These are phyloP conservation scores for Tenualosa ilisha DNA, from an alignment of 2,797 vertebrate species.

Conservation along the genomic window DNA sequence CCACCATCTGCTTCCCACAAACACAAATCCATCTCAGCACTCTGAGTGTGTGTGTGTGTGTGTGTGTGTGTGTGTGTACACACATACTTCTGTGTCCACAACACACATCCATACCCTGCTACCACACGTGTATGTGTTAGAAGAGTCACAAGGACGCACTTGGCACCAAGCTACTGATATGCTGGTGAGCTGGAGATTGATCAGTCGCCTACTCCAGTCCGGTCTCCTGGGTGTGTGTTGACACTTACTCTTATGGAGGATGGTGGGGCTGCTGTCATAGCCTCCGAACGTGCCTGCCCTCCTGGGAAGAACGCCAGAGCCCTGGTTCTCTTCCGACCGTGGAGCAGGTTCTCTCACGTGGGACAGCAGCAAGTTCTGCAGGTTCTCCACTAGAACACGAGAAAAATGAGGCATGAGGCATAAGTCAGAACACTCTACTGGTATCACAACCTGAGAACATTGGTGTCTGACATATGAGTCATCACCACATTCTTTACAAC, in stretches of 20 bases:
- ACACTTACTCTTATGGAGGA: conserved; percentile 81
- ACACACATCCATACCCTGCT: background rate
- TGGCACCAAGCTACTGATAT: background rate
- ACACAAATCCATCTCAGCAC: conserved; percentile 28
- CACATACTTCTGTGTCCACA: background rate
- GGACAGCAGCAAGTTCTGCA: conserved; percentile 84
- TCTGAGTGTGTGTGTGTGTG: background rate
- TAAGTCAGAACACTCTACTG: background rate
- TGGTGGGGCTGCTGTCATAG: conserved; percentile 75
- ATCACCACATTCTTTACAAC: background rate
- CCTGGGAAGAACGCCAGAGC: conserved; percentile 67
- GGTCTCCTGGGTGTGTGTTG: background rate
- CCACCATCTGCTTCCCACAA: conserved; percentile 71
- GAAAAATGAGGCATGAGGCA: background rate
- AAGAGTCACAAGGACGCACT: background rate
- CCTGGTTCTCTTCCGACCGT: conserved; percentile 64
- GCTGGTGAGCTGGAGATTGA: background rate
- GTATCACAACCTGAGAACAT: background rate
- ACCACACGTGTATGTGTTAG: background rate
- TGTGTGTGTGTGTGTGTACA: background rate
- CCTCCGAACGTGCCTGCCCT: conserved; percentile 90
- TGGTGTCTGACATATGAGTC: background rate
- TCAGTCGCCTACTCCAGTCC: background rate
- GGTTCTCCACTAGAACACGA: conserved; percentile 80
- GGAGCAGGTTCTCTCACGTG: conserved; percentile 60